Base-by-base conservation (phyloP, 2,113 vertebrate genomes). In the Cyanistes caeruleus region DNA sequence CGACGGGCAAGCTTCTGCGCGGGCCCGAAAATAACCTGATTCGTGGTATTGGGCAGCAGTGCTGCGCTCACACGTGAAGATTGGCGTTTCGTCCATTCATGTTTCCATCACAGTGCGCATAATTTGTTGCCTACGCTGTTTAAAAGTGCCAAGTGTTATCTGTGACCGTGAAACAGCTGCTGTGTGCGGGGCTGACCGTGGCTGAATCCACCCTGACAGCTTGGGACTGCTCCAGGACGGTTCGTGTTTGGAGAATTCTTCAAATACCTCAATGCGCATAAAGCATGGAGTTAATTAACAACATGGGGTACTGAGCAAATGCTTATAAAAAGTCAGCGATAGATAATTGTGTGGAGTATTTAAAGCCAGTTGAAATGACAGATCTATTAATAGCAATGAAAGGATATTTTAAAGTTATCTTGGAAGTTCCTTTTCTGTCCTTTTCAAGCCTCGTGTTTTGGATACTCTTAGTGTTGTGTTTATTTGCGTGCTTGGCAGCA, bases 381-480 rank as follows among this genome's bases (percentile, higher is more conserved):
- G 8, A 8, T 22, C 35, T 33, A 0, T 31, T 85, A 56, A 20
- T 35, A 27, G 13, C 39, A 67, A 3, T 20, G 30, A 35, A 44
- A 53, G 24, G 27, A 2, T 37, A 5, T 62, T 64, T 24, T n/a
- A 8, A 64, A 56, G 41, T 53, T 56, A 10, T 7, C 4, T 76
- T 55, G 22, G 18, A 55, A 49, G 24, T 53, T 76, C 39, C 6
- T 79, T 64, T 72, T 59, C 13, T 84, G n/a, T 11, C n/a, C 14
- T 44, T 76, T 19, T 39, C 5, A 6, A 13, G 2, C 3, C 3
- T 13, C 0, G 2, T 59, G 11, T 52, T 70, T 90, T 55, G 68
- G 68, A 52, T 59, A 0, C 44, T 1, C 1, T 13, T 67, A 7
- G 18, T 2, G 0, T 8, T 14, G 27, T n/a, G 18, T 65, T 85